phyloP scores from a whole-genome alignment of 2,888 invertebrate genomes.

The Nineta flava region DNA sequence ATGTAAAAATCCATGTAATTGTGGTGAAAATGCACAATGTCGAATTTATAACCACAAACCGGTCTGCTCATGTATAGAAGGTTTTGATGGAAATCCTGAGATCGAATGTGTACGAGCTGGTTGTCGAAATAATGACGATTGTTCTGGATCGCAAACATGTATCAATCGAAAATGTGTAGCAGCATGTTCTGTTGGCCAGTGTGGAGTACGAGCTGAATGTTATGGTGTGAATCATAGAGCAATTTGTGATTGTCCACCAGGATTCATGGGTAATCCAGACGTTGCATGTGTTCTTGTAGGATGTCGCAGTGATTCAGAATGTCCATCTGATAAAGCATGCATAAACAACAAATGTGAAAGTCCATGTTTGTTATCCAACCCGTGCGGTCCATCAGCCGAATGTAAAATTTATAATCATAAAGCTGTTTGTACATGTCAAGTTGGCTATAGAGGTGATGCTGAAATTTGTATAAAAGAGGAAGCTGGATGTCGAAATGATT shows the following conservation, averaged over 20 bases:
- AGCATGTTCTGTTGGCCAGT: slow-evolving; percentile 58
- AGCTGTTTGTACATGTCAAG: slow-evolving; percentile 67
- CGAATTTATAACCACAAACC: slow-evolving; percentile 73
- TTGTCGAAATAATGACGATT: slow-evolving; percentile 60
- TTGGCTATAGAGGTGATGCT: slow-evolving; percentile 49
- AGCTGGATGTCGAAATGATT: slow-evolving; percentile 56
- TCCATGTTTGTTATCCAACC: slow-evolving; percentile 51
- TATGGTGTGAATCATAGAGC: slow-evolving; percentile 65
- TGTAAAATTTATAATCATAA: slow-evolving; percentile 64
- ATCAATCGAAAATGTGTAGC: slow-evolving; percentile 68
- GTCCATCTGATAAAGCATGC: slow-evolving; percentile 66
- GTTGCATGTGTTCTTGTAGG: slow-evolving; percentile 64
- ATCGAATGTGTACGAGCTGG: slow-evolving; percentile 61
- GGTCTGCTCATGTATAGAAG: slow-evolving; percentile 68
- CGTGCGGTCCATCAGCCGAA: slow-evolving; percentile 55
- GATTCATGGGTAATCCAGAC: slow-evolving; percentile 66
- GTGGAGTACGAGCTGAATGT: slow-evolving; percentile 66
- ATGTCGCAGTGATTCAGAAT: slow-evolving; percentile 64
- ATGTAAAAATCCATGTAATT: slow-evolving; percentile 71
- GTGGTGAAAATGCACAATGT: slow-evolving; percentile 73
- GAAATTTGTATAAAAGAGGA: slow-evolving; percentile 41
- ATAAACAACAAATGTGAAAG: slow-evolving; percentile 63
- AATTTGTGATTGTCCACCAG: slow-evolving; percentile 69
- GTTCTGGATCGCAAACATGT: slow-evolving; percentile 70
- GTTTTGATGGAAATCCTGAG: slow-evolving; percentile 73